Conservation (phyloP, 2,888 invertebrate genomes). For the Lumbricus terrestris region DNA sequence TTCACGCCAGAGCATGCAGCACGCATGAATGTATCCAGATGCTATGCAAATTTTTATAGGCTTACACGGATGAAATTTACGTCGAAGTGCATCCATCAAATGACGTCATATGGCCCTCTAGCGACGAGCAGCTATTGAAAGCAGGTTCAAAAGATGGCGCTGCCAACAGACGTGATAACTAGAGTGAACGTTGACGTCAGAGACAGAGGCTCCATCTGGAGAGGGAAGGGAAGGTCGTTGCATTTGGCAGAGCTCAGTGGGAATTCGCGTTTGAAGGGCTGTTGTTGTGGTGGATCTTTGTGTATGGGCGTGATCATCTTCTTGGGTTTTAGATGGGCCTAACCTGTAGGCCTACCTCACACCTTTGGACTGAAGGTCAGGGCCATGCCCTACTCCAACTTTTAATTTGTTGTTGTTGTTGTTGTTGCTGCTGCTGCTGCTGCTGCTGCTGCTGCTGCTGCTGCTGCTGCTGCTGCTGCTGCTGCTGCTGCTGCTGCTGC, state of each 20-base stretch:
- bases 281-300: not conserved
- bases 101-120: not conserved
- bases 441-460: no score
- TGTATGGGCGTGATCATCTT: not conserved
- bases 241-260: not conserved
- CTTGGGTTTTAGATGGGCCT: not conserved
- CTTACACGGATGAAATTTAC: not conserved
- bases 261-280: not conserved
- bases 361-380: no score
- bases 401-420: no score
- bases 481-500: no score
- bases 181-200: not conserved
- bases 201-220: not conserved
- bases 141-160: not conserved
- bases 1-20: not conserved
- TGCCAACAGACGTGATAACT: not conserved
- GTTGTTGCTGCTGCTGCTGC: no score
- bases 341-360: no score
- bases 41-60: not conserved
- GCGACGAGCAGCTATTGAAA: not conserved
- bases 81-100: not conserved
- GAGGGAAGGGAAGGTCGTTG: no score
- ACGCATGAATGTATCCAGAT: not conserved
- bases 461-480: no score
- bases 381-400: no score